Conservation (phyloP, 2,888 invertebrate species). For the Drosophila ustulata region DNA sequence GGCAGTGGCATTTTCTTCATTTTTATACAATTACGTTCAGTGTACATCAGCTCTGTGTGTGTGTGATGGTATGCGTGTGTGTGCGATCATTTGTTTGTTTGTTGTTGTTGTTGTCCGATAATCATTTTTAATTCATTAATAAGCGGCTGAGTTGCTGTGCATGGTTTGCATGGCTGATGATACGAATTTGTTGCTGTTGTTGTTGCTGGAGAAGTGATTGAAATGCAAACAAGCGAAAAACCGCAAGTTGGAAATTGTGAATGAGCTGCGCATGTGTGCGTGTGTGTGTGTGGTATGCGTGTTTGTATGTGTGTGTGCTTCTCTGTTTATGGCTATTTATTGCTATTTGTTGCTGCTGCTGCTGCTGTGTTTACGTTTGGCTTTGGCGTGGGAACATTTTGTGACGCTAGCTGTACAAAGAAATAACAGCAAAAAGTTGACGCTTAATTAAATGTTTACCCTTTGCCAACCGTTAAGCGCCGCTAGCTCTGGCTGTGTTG, state of each 20-base stretch:
- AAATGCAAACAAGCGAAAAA: conserved; percentile 67
- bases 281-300: conserved; percentile 10
- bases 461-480: conserved; percentile 57
- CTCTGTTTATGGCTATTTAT: neutral
- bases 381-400: conserved; percentile 68
- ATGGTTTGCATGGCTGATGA: conserved; percentile 52
- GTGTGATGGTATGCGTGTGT: conserved; percentile 23
- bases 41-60: conserved; percentile 49
- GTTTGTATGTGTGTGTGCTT: conserved; percentile 2
- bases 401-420: conserved; percentile 37
- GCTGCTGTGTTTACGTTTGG: conserved; percentile 50
- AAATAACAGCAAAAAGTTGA: conserved; percentile 53
- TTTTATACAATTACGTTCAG: conserved; percentile 50
- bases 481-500: conserved; percentile 29
- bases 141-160: conserved; percentile 57
- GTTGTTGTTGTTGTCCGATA: conserved; percentile 60
- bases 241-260: conserved; percentile 64
- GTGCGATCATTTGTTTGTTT: conserved; percentile 56
- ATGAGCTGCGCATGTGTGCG: conserved; percentile 43
- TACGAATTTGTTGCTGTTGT: conserved; percentile 35
- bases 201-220: conserved; percentile 50
- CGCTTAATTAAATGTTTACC: conserved; percentile 77
- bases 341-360: conserved; percentile 2
- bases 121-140: conserved; percentile 76
- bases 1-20: conserved; percentile 58